Base-by-base conservation (phyloP, 2,888 invertebrate species). In the Brachynemurus nebulosus region DNA sequence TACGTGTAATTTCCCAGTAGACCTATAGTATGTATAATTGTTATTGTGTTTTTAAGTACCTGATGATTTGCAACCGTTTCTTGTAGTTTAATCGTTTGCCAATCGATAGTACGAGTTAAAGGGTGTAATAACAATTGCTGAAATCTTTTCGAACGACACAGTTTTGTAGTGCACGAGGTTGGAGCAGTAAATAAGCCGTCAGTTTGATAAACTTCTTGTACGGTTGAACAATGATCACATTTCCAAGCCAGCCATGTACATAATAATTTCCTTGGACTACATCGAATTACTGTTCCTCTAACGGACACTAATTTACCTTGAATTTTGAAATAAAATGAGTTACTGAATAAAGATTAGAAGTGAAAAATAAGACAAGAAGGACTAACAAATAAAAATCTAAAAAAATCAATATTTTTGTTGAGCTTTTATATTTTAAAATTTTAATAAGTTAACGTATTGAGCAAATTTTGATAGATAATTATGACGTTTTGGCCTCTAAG, bases 221-320 rank as follows among this genome's bases (percentile, higher is more conserved):
- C 61, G 27, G 65, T 64, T 12, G 71, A 68, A 59, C 91, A 91
- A 42, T 67, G 70, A 5, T 66, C 66, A 59, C 91, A 91, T 50
- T 74, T 67, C 66, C 88, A 93, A 1, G 83, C 81, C 66, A 92
- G 71, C 62, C 81, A 80, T 6, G 76, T 76, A 52, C 83, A 80
- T 17, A 81, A 66, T 2, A 86, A 75, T 47, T 80, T 81, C 1
- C 80, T 72, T 56, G 78, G 77, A 12, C 86, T 78, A 3, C 86
- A 83, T 59, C 84, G 73, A 47, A 86, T 84, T 0, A 93, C 86
- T 34, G 86, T 88, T 0, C 93, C 93, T 57, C 81, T 76, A 3
- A 92, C 73, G 19, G 84, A 75, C 18, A 89, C 78, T 50, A 92
- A 60, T 63, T 82, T 82, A 4, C 79, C 82, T 79, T n/a, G n/a